Conservation (phyloP, 30 jellyfish, hydroid and myxozoan species). For the Chironex yamaguchii region DNA sequence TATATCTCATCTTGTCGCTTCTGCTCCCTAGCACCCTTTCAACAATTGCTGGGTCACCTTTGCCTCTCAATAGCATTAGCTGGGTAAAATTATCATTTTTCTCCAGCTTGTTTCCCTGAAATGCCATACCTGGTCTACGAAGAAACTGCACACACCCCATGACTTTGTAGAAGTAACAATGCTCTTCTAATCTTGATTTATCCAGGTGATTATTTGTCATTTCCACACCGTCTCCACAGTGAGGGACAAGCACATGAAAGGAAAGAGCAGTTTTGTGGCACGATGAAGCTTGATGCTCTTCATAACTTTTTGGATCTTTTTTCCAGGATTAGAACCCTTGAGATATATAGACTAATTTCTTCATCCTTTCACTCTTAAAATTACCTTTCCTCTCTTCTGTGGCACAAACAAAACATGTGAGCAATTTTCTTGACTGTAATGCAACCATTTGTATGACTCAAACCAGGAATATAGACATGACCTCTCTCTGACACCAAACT, state of each 20-base stretch:
- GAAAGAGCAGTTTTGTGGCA: constrained; percentile 68
- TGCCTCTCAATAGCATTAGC: constrained; percentile 61
- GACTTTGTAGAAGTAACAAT: constrained; percentile 39
- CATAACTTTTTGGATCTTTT: constrained; percentile 33
- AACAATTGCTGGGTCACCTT: constrained; percentile 45
- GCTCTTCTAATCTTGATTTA: constrained; percentile 52
- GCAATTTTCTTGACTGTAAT: constrained; percentile 40
- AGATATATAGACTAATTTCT: constrained; percentile 23
- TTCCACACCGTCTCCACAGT: constrained; percentile 58
- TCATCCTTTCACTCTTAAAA: constrained; percentile 31
- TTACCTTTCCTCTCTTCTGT: constrained; percentile 37
- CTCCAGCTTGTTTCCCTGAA: constrained; percentile 60
- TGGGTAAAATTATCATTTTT: constrained; percentile 45
- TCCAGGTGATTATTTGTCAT: constrained; percentile 28
- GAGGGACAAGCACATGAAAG: constrained; percentile 27
- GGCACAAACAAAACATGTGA: constrained; percentile 26
- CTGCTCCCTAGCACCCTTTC: constrained; percentile 37
- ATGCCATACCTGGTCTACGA: constrained; percentile 55
- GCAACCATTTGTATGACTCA: constrained; percentile 56
- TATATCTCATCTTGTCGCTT: constrained; percentile 28
- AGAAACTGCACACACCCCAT: constrained; percentile 50
- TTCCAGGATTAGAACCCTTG: constrained; percentile 35
- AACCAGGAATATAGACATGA: constrained; percentile 68
- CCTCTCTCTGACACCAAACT: constrained; percentile 34
- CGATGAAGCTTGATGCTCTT: constrained; percentile 56